Base-by-base conservation (phyloP, 2,113 vertebrate genomes). In the Diphyllodes magnificus region DNA sequence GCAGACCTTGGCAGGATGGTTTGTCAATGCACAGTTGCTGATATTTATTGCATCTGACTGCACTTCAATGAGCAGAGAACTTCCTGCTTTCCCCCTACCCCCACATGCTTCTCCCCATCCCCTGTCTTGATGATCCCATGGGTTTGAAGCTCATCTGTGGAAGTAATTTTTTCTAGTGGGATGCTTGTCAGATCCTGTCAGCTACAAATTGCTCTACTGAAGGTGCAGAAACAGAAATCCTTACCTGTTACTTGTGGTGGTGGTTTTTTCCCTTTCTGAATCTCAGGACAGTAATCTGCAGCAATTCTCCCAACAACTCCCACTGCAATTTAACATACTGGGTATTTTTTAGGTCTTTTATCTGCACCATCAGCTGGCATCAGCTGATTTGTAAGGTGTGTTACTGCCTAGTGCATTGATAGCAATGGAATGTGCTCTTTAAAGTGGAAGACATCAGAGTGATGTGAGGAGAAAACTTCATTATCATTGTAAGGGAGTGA, bases 221-320 rank as follows among this genome's bases (percentile, higher is more conserved):
- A 97, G 93, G 91, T 94, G 96, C 78, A 96, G 95, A 97, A 95
- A 97, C 91, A 93, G 95, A 94, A 97, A 96, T 88, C 81, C 86
- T 93, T 95, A 88, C 81, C 78, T 96, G 80, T 96, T 93, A 87
- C 68, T 79, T 80, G 49, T 51, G 66, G 42, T 60, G 45, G 59
- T 47, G 22, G 3, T 30, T 77, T 79, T 84, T 66, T 68, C 39
- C 27, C 35, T 53, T 76, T 71, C 64, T 77, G 79, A 92, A 76
- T 92, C 93, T 92, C 78, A 91, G 76, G 70, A 79, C 85, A 91
- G 59, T 92, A 42, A 83, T 92, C 93, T 94, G 60, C 68, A 78
- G 53, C 68, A 81, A 76, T 93, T 82, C 53, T 95, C 37, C 66
- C 68, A 88, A 60, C 45, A 81, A 35, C 37, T 78, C 79, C 73